Conservation (phyloP, 2,888 invertebrate species). For the Orthosia incerta region DNA sequence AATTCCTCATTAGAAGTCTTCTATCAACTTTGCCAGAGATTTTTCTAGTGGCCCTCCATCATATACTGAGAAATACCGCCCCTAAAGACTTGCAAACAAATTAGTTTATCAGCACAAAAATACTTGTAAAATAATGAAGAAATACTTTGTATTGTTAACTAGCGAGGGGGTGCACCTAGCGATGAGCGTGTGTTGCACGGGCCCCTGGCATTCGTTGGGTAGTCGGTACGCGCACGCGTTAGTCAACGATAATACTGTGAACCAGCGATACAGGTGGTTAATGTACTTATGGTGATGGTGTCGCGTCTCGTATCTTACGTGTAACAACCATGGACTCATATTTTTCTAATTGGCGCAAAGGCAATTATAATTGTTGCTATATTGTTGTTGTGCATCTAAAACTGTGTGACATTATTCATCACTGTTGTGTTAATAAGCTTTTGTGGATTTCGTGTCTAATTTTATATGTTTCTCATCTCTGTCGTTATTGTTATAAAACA, state of each 20-base stretch:
- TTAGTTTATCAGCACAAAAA: conserved; percentile 25
- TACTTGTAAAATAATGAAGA: conserved; percentile 38
- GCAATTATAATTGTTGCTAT: conserved; percentile 44
- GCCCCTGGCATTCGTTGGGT: conserved; percentile 83
- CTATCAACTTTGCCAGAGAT: background rate
- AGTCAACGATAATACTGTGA: conserved; percentile 85
- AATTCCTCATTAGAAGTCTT: background rate
- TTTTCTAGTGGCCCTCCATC: background rate
- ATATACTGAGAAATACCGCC: background rate
- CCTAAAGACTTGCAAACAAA: conserved; percentile 26
- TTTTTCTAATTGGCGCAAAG: conserved; percentile 38
- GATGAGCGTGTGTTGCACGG: conserved; percentile 82
- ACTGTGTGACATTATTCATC: conserved; percentile 37
- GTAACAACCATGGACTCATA: conserved; percentile 45
- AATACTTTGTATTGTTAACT: conserved; percentile 76
- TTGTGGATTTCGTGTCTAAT: conserved; percentile 19
- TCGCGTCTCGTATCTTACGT: conserved; percentile 40
- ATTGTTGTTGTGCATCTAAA: conserved; percentile 12
- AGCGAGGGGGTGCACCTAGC: conserved; percentile 86
- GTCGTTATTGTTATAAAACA: too few relatives aligned
- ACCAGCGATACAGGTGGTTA: conserved; percentile 85
- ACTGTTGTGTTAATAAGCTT: conserved; percentile 46
- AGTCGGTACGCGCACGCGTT: conserved; percentile 83
- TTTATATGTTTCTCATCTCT: conserved; percentile 5
- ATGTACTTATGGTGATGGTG: conserved; percentile 56